Evolutionary conservation across 2,888 invertebrate genomes (phyloP).

Genomic region (Atherix ibis): DNA sequence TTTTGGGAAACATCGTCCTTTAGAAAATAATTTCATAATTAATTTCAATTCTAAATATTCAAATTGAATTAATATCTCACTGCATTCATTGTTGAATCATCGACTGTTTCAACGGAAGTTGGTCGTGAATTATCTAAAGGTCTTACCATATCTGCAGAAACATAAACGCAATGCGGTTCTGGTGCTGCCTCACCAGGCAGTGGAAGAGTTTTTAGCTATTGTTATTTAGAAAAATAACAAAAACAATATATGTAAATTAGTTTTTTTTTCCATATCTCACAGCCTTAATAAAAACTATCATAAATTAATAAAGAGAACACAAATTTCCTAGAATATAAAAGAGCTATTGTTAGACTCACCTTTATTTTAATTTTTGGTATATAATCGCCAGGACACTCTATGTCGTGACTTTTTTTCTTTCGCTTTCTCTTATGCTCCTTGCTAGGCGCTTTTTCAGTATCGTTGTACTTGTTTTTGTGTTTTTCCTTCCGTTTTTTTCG

Average conservation of each 20-base stretch:
- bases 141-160: constrained; percentile 42
- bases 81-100: constrained; percentile 18
- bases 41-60: not conserved
- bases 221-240: no score
- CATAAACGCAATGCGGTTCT: constrained; percentile 65
- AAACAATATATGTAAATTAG: no score
- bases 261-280: no score
- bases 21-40: not conserved
- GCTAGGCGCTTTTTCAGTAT: constrained; percentile 42
- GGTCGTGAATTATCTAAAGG: constrained; percentile 29
- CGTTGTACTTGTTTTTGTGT: constrained; percentile 50
- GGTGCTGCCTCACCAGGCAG: constrained; percentile 49
- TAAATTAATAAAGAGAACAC: no score
- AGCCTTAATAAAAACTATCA: no score
- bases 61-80: constrained; percentile 3
- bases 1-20: not conserved
- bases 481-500: constrained; percentile 60
- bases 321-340: not conserved
- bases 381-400: constrained; percentile 35
- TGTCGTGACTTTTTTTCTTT: constrained; percentile 61
- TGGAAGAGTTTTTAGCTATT: constrained; percentile 26
- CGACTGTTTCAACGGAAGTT: constrained; percentile 30
- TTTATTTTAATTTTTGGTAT: constrained; percentile 66
- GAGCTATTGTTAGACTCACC: constrained; percentile 30
- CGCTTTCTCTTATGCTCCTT: constrained; percentile 67